Base-by-base conservation (phyloP, 2,113 vertebrate genomes). In the Montifringilla adamsi region DNA sequence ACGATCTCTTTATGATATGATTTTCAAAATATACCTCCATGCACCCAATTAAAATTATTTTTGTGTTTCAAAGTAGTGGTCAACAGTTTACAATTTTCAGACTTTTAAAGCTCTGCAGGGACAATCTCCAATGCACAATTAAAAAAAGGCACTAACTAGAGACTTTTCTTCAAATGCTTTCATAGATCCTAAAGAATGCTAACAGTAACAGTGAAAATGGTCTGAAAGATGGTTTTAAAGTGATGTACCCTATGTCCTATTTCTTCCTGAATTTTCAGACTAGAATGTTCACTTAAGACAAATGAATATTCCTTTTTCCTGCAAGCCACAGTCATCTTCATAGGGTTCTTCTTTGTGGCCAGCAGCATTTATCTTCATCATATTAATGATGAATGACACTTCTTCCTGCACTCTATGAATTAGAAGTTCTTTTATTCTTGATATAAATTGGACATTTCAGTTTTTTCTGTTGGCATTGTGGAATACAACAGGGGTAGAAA, bases 301-400 rank as follows among this genome's bases (percentile, higher is more conserved):
- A 87, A 95, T 95, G 31, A 87, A 79, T 72, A 89, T 79, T 89
- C 30, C 6, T 74, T 89, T 84, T 64, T 89, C 37, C 55, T 84
- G 44, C 41, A 81, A 93, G 44, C 35, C 47, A 69, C 33, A 88
- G 35, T 66, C 24, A 63, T 91, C 67, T 91, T 94, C 55, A 83
- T 74, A 93, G 90, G 18, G 60, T 55, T 88, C 19, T 4, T 88
- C 91, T 94, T 74, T 67, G 67, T 63, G 44, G 39, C 15, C 56
- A 88, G 37, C 5, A 88, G 55, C 47, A 70, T 90, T 94, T 78
- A 86, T 94, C 92, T 88, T 90, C 72, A 90, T 93, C 68, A 68
- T 28, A 60, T 88, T 90, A 95, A 94, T 88, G 74, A 92, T 67
- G 52, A 93, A 92, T 84, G 43, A 9, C 73, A 81, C 27, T 89